Base-by-base conservation (phyloP, 2,888 invertebrate species). In the Drosophila leonis region DNA sequence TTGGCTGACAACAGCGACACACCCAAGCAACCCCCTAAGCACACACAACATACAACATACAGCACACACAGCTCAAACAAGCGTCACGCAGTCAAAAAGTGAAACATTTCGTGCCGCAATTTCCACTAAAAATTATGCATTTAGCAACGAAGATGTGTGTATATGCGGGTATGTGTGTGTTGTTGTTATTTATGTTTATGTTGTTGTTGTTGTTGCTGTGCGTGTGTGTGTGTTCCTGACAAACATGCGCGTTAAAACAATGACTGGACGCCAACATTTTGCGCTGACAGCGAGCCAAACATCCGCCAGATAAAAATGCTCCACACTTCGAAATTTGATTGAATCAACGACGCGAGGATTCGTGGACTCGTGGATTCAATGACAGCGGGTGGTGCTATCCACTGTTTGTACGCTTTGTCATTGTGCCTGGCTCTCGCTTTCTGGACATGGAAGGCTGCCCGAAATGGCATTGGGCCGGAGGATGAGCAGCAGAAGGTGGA, bases 251-350 rank as follows among this genome's bases (percentile, higher is more conserved):
- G 82, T 80, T 83, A 81, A 90, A 91, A 90, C 90, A 91, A 91
- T 80, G 90, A 88, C 76, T 77, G 64, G 74, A 66, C 80, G 73
- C 64, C 77, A 80, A 88, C 87, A 88, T 73, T 88, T 76, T 44
- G 71, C 66, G 81, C 75, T 78, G 89, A 89, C 88, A 88, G 86
- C 90, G 81, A 88, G 87, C 90, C 84, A 90, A 88, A 84, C 84
- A 84, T 84, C 85, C 84, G 84, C 69, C 72, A 79, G 84, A 84
- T 84, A 84, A 84, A 90, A 88, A 88, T 74, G 63, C 64, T 67
- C 56, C 69, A 72, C 61, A 71, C 63, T 84, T 68, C 42, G 54
- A 72, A 78, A 67, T 79, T 82, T 88, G 80, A 88, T 82, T 82
- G 85, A 85, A 82, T 88, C 83, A 79, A 82, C 69, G 65, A 44